Percentiles rank a stretch among this genome's conserved stretches.
Conservation (phyloP, 1,140 invertebrate species). For the Macrobrachium rosenbergii region DNA sequence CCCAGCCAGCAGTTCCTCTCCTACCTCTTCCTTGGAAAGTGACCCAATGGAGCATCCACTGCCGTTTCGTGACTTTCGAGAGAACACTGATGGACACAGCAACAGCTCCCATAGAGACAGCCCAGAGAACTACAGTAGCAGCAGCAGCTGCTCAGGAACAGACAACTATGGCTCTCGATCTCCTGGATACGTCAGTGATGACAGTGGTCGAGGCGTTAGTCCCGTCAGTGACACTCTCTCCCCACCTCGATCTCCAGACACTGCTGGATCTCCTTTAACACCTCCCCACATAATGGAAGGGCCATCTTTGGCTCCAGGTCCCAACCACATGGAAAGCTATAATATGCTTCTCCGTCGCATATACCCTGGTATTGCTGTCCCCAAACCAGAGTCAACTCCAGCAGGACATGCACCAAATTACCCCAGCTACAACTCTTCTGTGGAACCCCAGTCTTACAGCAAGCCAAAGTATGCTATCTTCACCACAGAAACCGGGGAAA, state of each 20-base stretch:
- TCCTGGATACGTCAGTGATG: constrained; percentile 64
- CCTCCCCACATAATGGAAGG: constrained; percentile 45
- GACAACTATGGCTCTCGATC: constrained; percentile 45
- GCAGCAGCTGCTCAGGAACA: constrained; percentile 10
- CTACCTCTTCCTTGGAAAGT: constrained; percentile 15
- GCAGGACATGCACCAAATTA: not conserved
- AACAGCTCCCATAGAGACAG: constrained; percentile 13
- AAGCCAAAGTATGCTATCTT: constrained; percentile 47
- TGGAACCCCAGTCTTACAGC: no score
- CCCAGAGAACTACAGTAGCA: no score
- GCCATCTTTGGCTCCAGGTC: constrained; percentile 8
- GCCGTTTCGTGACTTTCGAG: constrained; percentile 47
- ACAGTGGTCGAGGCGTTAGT: constrained; percentile 65
- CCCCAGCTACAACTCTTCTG: no score
- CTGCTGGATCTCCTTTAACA: constrained; percentile 55
- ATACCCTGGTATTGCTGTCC: constrained; percentile 30
- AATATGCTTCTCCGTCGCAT: constrained; percentile 37
- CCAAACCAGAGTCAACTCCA: constrained; percentile 11
- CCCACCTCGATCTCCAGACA: constrained; percentile 57
- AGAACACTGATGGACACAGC: constrained; percentile 27
- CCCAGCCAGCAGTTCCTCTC: constrained; percentile 22
- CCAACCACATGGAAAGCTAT: constrained; percentile 26
- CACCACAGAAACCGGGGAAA: constrained; percentile 61
- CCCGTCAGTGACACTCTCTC: constrained; percentile 63
- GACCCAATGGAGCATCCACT: constrained; percentile 33